Percentiles rank a stretch among this genome's conserved stretches.
Conservation (phyloP, 2,888 invertebrate genomes). For the Phytoseiulus persimilis region DNA sequence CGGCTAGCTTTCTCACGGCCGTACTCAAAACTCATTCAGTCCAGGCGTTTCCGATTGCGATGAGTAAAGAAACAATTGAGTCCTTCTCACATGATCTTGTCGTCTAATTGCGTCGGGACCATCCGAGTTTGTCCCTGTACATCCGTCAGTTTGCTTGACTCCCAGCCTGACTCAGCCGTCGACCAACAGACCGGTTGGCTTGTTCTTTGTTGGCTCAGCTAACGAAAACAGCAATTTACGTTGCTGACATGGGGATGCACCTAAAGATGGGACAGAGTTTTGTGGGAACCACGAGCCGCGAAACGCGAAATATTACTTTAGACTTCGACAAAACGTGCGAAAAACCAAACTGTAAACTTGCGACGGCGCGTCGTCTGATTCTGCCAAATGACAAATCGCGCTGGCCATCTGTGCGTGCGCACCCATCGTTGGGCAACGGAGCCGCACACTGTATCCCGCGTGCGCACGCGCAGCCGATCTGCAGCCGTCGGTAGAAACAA, state of each 20-base stretch:
- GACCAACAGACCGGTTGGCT: background rate
- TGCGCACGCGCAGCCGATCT: background rate
- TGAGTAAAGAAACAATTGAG: background rate
- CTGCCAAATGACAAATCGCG: background rate
- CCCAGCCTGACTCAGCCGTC: too few species aligned
- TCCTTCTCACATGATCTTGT: constrained; percentile 5
- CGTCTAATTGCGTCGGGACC: background rate
- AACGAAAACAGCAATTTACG: background rate
- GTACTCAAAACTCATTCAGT: background rate
- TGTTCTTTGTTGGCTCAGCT: background rate
- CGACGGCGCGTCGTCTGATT: background rate
- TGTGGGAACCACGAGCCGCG: background rate
- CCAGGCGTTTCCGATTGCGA: background rate
- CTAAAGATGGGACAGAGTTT: background rate
- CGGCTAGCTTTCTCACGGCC: background rate
- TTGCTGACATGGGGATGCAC: background rate
- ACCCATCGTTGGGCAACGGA: background rate
- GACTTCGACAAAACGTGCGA: background rate
- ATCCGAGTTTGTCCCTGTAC: background rate
- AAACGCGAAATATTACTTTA: background rate
- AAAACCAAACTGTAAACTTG: background rate
- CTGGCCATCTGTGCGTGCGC: background rate
- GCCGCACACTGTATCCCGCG: background rate
- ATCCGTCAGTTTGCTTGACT: background rate
- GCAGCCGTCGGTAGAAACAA: background rate